phyloP scores from a whole-genome alignment of 30 jellyfish, hydroid and myxozoan genomes.

The Aurelia sp. region DNA sequence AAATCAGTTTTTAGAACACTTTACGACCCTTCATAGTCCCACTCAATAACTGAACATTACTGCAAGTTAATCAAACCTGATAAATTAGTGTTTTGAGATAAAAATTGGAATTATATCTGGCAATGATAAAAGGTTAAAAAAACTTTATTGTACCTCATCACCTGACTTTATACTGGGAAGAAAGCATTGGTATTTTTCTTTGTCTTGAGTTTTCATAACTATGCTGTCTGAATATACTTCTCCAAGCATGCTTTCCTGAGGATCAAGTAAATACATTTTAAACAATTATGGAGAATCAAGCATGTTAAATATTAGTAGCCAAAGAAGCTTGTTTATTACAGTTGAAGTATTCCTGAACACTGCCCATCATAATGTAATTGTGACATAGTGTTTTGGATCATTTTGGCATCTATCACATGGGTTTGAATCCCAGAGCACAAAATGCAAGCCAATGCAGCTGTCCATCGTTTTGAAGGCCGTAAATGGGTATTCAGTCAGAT shows the following conservation, averaged over 20 bases:
- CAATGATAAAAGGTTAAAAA: background rate
- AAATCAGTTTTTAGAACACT: too few species aligned
- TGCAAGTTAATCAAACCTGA: background rate
- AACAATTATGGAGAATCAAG: background rate
- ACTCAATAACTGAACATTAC: too few species aligned
- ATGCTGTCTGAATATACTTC: slow-evolving; percentile 18
- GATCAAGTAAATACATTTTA: background rate
- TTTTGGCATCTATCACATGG: too few species aligned
- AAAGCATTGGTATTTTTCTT: slow-evolving; percentile 67
- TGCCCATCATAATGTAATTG: background rate
- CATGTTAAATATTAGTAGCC: too few species aligned
- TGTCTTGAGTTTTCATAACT: slow-evolving; percentile 45
- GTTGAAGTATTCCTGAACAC: background rate
- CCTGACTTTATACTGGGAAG: slow-evolving; percentile 45
- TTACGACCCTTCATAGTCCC: too few species aligned
- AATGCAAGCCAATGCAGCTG: too few species aligned
- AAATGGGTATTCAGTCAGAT: too few species aligned
- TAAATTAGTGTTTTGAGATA: background rate
- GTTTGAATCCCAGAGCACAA: too few species aligned
- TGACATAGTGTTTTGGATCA: background rate
- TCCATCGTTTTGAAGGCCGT: too few species aligned
- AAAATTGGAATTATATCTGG: background rate
- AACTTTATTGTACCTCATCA: slow-evolving; percentile 13
- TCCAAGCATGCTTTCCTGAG: slow-evolving; percentile 24
- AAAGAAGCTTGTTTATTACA: too few species aligned